Percentiles rank a stretch among this genome's conserved stretches.
phyloP scores from a whole-genome alignment of 2,113 vertebrate genomes.

The Rhineura floridana region DNA sequence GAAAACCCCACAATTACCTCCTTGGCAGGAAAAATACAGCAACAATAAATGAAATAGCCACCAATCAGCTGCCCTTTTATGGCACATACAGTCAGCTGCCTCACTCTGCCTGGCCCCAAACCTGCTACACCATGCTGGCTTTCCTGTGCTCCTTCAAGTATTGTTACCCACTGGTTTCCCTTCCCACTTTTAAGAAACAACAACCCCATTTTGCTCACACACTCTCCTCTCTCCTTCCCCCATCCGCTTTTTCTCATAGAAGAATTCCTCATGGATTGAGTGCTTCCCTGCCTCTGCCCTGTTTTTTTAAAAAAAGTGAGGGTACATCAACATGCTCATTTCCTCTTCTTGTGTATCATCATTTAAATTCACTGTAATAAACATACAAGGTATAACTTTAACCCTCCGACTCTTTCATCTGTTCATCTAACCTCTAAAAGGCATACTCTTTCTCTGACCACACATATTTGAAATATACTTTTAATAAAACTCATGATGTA shows the following conservation, averaged over 20 bases:
- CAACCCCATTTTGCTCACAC: neutral
- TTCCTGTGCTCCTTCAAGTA: neutral
- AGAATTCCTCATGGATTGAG: neutral
- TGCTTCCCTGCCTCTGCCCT: neutral
- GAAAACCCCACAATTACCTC: too few relatives aligned
- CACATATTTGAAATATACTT: neutral
- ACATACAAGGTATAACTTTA: neutral
- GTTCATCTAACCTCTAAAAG: neutral
- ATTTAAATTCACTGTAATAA: neutral
- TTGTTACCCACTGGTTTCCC: neutral
- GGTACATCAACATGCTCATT: neutral
- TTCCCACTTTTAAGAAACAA: neutral
- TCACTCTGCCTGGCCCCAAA: too few relatives aligned
- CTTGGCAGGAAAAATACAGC: too few relatives aligned
- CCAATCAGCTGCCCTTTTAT: too few relatives aligned
- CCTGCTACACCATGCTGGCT: neutral
- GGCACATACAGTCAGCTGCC: too few relatives aligned
- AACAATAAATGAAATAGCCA: too few relatives aligned
- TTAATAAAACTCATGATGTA: neutral
- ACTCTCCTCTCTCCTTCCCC: neutral
- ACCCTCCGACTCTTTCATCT: neutral
- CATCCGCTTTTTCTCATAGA: neutral
- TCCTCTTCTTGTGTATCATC: neutral
- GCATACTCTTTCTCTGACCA: neutral
- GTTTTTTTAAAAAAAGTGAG: neutral